Evolutionary conservation across 2,888 invertebrate species (phyloP), one percentile per base, ranked within the genome.

Genomic region (Acleris emargana): DNA sequence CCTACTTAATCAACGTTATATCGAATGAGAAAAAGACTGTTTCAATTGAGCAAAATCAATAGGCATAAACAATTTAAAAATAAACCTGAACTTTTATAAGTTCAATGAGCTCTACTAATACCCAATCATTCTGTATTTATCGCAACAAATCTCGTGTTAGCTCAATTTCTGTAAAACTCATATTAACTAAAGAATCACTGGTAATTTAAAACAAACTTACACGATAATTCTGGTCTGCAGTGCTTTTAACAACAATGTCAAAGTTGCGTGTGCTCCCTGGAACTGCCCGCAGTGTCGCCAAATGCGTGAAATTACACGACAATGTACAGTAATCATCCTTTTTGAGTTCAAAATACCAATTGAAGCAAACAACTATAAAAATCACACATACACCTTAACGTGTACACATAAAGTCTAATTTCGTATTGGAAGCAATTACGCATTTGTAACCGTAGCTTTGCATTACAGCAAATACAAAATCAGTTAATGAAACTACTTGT

Each of bases 261-360:
- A 57, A 58, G 57, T 53, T 60, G 57, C 54, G 57, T 61, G 52
- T 43, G 25, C 57, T 64, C 68, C 58, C 58, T 61, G 59, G 60
- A 67, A 62, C 55, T 55, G 50, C 61, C 67, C 67, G 58, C 61
- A 64, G 60, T 68, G 61, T 68, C 64, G 50, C 58, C 45, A 59
- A 69, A 69, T 55, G 64, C 60, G 64, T 69, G 67, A 68, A 68
- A 64, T 69, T 68, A 25, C 54, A 18, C 67, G 22, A 68, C 68
- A 68, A 68, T 68, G 32, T 58, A 47, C 58, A 18, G 61, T 62
- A 68, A 68, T 68, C 66, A 68, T 68, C 68, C 66, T 64, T 55
- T 63, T 53, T n/a, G 47, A 42, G 67, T 47, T 52, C 53, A 52
- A 61, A 43, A 47, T 28, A 51, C 51, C 25, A 64, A 47, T 2